phyloP scores from a whole-genome alignment of 2,113 vertebrate genomes.

The Callospermophilus lateralis region DNA sequence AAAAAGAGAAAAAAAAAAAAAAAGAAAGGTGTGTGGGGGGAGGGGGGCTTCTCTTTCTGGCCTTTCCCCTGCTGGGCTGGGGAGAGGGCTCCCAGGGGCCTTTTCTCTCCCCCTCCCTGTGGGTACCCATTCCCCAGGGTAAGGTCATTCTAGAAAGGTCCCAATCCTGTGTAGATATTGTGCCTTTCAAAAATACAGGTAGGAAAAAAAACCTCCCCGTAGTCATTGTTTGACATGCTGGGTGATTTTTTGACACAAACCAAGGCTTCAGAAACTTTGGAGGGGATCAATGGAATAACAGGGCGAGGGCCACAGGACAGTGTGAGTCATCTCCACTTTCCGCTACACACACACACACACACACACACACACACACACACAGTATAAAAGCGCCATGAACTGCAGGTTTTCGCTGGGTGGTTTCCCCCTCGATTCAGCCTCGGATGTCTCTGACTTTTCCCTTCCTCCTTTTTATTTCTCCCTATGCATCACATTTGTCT shows the following conservation, averaged over 20 bases:
- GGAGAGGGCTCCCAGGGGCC: background rate
- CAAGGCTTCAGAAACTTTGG: slow-evolving; percentile 18
- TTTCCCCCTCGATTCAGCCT: slow-evolving; percentile 61
- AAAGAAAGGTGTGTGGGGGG: too few species aligned
- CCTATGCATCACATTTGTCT: background rate
- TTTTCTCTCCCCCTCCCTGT: background rate
- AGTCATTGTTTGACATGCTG: slow-evolving; percentile 47
- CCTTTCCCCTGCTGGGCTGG: background rate
- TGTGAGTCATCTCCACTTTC: slow-evolving; percentile 66
- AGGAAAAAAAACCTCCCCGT: background rate
- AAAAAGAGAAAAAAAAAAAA: background rate
- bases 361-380: too few species aligned
- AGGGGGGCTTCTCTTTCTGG: background rate
- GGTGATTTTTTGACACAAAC: slow-evolving; percentile 61
- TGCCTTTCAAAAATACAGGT: slow-evolving; percentile 24
- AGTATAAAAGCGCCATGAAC: background rate
- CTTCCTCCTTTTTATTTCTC: slow-evolving; percentile 69
- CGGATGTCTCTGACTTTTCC: background rate
- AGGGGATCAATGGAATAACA: background rate
- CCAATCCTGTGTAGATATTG: background rate
- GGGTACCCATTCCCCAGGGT: background rate
- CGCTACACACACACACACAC: background rate
- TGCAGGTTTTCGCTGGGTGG: slow-evolving; percentile 31
- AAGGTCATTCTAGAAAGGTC: background rate
- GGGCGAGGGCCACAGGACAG: background rate